Percentiles rank a stretch among this genome's conserved stretches.
phyloP scores from a whole-genome alignment of 2,888 invertebrate genomes.

The Boloria euphrosyne region DNA sequence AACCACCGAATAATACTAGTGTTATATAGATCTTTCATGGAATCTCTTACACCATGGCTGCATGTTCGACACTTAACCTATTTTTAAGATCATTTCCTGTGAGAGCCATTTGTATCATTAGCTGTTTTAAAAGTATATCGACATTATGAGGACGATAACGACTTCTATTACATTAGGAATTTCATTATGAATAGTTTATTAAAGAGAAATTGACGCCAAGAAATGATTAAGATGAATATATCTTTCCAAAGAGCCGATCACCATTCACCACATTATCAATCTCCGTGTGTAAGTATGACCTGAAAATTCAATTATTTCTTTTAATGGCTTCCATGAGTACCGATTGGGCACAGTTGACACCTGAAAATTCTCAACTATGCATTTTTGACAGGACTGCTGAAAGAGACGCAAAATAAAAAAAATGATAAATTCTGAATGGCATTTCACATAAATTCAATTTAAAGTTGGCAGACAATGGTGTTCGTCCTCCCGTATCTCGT shows the following conservation, averaged over 20 bases:
- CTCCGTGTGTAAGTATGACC: no score
- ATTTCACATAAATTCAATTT: not conserved
- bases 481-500: slow-evolving; percentile 6
- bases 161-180: not conserved
- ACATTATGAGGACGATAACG: not conserved
- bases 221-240: no score
- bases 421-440: no score
- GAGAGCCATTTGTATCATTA: slow-evolving; percentile 10
- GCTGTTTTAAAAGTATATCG: slow-evolving; percentile 5
- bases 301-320: no score
- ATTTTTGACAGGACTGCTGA: no score
- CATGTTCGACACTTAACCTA: slow-evolving; percentile 17
- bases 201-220: no score
- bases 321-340: no score
- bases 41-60: slow-evolving; percentile 6
- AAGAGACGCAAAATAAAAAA: no score
- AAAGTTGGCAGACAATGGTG: not conserved
- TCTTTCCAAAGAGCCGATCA: no score
- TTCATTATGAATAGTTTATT: not conserved
- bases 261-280: no score
- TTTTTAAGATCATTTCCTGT: slow-evolving; percentile 15
- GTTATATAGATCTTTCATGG: not conserved
- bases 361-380: no score
- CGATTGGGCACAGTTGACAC: no score
- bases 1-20: not conserved